Evolutionary conservation across 2,113 vertebrate genomes (phyloP), one percentile per base, ranked within the genome.

Genomic region (Cettia cetti): DNA sequence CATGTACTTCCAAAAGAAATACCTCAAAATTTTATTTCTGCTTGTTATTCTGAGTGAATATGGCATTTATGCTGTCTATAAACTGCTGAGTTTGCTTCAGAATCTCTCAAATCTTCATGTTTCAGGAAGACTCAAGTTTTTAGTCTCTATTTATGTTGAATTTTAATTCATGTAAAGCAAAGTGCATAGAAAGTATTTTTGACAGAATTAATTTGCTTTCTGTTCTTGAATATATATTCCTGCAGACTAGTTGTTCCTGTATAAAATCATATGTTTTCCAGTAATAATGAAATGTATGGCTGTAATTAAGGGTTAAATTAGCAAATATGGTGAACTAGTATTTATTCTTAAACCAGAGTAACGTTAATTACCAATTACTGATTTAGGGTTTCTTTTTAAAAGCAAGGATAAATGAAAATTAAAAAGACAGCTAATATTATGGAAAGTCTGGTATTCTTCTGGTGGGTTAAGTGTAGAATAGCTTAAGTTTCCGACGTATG

Each of bases 1-100:
- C 66, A 93, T 95, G 75, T 85, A 87, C 64, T 97, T 98, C 98
- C 98, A 98, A 97, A 86, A 97, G 90, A 96, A 98, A 97, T 95
- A 97, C 94, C 97, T 86, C 96, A 92, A 68, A 37, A 53, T 94
- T 97, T 97, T 96, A 80, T 96, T 94, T 95, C 92, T 92, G 93
- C 86, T 95, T 97, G 85, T 92, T 97, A 95, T 95, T 98, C 91
- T 78, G 94, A 95, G 93, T 76, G 85, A 96, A 90, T 91, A 69
- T 60, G 83, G 68, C 85, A 69, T 94, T 91, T 91, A 63, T 92
- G 74, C 74, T 86, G 61, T 84, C 44, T 91, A 91, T 95, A 91
- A 95, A 96, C 61, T 96, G 91, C 94, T 94, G 92, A 92, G 85
- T 93, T 97, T 87, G 63, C 94, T 57, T 59, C 21, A 35, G 72